Base-by-base conservation (phyloP, 1,140 invertebrate species). In the Sarcophaga peregrina region DNA sequence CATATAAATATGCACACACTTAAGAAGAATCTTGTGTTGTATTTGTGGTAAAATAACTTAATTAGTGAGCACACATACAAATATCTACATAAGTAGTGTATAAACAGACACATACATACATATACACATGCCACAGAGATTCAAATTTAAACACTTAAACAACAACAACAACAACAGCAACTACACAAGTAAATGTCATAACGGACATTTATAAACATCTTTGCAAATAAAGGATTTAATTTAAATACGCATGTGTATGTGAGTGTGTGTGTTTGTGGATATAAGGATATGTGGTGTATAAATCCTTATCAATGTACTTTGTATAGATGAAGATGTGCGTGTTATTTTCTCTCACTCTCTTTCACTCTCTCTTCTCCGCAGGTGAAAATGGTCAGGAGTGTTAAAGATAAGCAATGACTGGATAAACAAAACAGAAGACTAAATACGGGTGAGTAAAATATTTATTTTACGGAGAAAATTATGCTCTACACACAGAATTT, bases 1-100 rank as follows among this genome's bases (percentile, higher is more conserved):
- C 25, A 37, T 2, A 37, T 37, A 37, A 1, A 37, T 4, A 37
- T 4, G 4, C 25, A 37, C 25, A 37, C 25, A 37, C 25, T 37
- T 37, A 37, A 37, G 25, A 58, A 58, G 54, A 13, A 58, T 58
- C 11, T 58, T 58, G 11, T 58, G 54, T 58, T 58, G 54, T 13
- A 58, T 58, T 58, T 58, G 54, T 58, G 54, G 54, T 58, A 13
- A 10, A 58, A 58, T 58, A 58, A 58, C 54, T 58, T 58, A 58
- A 58, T 58, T 58, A 58, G 54, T 58, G 6, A 15, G n/a, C 54
- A 58, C 54, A 11, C n/a, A 58, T 58, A 58, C 54, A 58, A 58
- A 58, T n/a, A 58, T 58, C 6, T n/a, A 58, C 11, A 58, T 58
- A 58, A 15, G 54, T 58, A n/a, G n/a, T n/a, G n/a, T n/a, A n/a